A percentile compares a stretch with the other conserved stretches of the same genome.
phyloP scores from a whole-genome alignment of 2,888 invertebrate species.

The Empis stercorea region DNA sequence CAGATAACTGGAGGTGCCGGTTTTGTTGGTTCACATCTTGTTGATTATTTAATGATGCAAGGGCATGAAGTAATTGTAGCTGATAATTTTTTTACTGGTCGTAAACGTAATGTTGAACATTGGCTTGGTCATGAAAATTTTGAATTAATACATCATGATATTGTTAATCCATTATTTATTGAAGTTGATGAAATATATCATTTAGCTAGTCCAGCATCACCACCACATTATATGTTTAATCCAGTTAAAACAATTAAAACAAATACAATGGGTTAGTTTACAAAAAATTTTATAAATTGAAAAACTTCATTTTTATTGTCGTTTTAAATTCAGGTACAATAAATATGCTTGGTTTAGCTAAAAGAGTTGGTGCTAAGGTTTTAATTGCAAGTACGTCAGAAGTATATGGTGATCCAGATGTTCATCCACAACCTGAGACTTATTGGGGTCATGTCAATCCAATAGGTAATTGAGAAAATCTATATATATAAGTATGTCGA shows the following conservation, averaged over 20 bases:
- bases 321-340: constrained; percentile 49
- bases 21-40: constrained; percentile 97
- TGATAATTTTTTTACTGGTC: constrained; percentile 96
- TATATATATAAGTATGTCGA: too few species aligned
- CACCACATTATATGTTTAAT: constrained; percentile 99
- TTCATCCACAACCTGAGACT: constrained; percentile 94
- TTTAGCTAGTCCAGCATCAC: constrained; percentile 96
- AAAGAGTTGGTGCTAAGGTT: constrained; percentile 82
- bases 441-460: constrained; percentile 99
- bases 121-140: constrained; percentile 99
- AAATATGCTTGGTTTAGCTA: constrained; percentile 83
- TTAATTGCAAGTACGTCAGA: constrained; percentile 97
- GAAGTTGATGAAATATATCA: constrained; percentile 99
- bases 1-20: constrained; percentile 93
- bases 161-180: constrained; percentile 92
- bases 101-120: constrained; percentile 93
- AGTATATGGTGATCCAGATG: constrained; percentile 97
- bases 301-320: too few species aligned
- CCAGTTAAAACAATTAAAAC: constrained; percentile 99
- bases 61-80: constrained; percentile 95
- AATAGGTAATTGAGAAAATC: constrained; percentile 68
- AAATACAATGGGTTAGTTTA: constrained; percentile 64
- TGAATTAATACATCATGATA: constrained; percentile 96
- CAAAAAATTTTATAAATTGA: too few species aligned
- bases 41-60: constrained; percentile 86